phyloP scores from a whole-genome alignment of 2,888 invertebrate genomes.

The Podabrus alpinus region DNA sequence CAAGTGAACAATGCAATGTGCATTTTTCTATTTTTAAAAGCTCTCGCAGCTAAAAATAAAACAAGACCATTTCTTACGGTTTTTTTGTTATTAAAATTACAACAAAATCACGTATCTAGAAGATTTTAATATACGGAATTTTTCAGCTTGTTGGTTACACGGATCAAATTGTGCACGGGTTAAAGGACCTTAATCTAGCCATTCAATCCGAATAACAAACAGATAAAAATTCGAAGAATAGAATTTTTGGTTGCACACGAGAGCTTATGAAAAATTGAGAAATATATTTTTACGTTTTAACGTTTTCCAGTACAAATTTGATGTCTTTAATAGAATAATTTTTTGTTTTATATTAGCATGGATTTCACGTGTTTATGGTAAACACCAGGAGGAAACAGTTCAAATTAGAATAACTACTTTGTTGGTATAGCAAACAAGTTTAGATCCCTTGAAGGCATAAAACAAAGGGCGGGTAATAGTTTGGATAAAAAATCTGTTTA shows the following conservation, averaged over 20 bases:
- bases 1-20: slow-evolving; percentile 6
- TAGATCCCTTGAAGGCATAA: not conserved
- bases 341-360: not conserved
- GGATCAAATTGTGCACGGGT: not conserved
- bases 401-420: not conserved
- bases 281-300: not conserved
- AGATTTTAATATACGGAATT: not conserved
- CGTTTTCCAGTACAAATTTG: not conserved
- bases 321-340: not conserved
- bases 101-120: not conserved
- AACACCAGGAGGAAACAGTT: not conserved
- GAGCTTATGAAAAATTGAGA: not conserved
- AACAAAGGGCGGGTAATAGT: slow-evolving; percentile 2
- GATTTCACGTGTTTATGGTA: not conserved
- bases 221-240: not conserved
- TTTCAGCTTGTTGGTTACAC: not conserved
- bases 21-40: not conserved
- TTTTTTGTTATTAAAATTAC: not conserved
- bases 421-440: not conserved
- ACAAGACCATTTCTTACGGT: not conserved
- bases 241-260: not conserved
- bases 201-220: not conserved
- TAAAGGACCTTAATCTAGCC: not conserved
- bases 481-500: slow-evolving; percentile 7
- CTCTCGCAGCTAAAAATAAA: not conserved